Conservation (phyloP, 2,797 vertebrate species). For the Phrynocephalus forsythii region DNA sequence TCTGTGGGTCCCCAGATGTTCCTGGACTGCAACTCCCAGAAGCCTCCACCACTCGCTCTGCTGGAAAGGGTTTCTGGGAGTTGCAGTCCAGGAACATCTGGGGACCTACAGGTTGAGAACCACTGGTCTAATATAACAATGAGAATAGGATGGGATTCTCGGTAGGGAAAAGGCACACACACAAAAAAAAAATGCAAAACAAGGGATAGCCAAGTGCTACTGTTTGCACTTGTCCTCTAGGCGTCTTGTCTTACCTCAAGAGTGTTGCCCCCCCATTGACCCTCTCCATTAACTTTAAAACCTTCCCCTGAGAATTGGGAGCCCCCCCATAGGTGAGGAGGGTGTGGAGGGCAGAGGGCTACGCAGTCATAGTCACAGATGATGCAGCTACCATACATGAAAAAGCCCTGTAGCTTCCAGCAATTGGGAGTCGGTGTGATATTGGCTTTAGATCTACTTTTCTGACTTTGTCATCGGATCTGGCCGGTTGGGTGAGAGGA, state of each 20-base stretch:
- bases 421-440: background rate
- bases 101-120: too few relatives aligned
- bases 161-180: constrained; percentile 37
- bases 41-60: too few relatives aligned
- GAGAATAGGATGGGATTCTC: constrained; percentile 52
- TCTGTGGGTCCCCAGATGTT: too few relatives aligned
- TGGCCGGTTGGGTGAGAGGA: constrained; percentile 12
- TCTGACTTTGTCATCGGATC: constrained; percentile 48
- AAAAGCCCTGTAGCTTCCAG: background rate
- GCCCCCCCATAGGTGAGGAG: background rate
- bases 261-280: constrained; percentile 4
- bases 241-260: constrained; percentile 34
- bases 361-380: background rate
- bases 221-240: constrained; percentile 19
- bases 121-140: constrained; percentile 46
- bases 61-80: too few relatives aligned
- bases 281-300: too few relatives aligned
- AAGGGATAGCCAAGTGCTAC: constrained; percentile 55
- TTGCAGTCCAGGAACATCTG: too few relatives aligned
- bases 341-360: background rate
- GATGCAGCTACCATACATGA: too few relatives aligned
- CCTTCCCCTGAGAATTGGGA: background rate
- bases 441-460: constrained; percentile 23
- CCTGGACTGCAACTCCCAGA: too few relatives aligned
- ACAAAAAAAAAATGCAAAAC: constrained; percentile 34